Evolutionary conservation across 2,797 vertebrate species (phyloP), one percentile per base, ranked within the genome.

Genomic region (Clarias pachynema): DNA sequence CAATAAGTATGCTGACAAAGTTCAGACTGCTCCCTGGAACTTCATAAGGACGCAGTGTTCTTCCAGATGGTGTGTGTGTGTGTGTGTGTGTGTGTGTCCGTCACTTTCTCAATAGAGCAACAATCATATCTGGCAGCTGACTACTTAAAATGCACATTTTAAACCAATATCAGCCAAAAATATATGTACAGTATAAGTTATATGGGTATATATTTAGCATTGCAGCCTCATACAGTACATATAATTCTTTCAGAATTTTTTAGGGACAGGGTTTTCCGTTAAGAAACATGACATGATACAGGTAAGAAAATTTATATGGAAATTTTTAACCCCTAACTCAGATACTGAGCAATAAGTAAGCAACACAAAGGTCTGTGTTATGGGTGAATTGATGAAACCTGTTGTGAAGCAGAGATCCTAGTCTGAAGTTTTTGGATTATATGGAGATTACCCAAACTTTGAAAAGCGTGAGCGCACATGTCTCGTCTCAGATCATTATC

Each of bases 1-100:
- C 86, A 90, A 90, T 89, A 88, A 68, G 74, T 65, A 65, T 90
- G 90, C 89, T 89, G 87, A 89, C 88, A 90, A 89, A 89, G 87
- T 87, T 89, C 85, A 82, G 79, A 88, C 84, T 86, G 85, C 81
- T 86, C 85, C 53, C 87, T 84, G 84, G 84, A 85, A 86, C 83
- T 85, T 89, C 74, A 85, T 82, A 88, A 88, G 88, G 83, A 82
- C 75, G 59, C 74, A 86, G 85, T 63, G 70, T 65, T 56, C 63
- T 70, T 79, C 75, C 88, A 90, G 89, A 90, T 90, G 89, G 87
- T 88, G 82, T 89, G 86, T 87, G 86, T 81, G 81, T 89, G 80
- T 81, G 31, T 65, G 56, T 78, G 31, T 79, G 75, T 62, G 56
- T 40, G 34, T 74, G 44, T 29, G 16, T 74, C 72, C 60, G 79